Percentiles rank a stretch among this genome's conserved stretches.
These are phyloP conservation scores for Intellagama lesueurii DNA, from an alignment of 2,797 vertebrate genomes.

Conservation along the genomic window DNA sequence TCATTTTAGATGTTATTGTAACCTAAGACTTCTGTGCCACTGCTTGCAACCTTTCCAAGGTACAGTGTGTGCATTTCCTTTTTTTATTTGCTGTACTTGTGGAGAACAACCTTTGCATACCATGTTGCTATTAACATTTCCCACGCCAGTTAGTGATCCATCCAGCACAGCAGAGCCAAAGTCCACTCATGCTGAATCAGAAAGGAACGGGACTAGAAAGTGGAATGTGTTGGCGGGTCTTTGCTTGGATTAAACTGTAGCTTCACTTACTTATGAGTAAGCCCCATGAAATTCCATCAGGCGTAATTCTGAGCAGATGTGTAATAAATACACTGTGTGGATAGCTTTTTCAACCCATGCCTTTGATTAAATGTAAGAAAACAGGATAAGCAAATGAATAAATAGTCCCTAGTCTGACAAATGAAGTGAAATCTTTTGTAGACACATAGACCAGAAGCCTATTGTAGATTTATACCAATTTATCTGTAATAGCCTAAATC, in stretches of 20 bases:
- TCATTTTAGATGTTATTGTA: slow-evolving; percentile 88
- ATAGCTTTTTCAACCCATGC: slow-evolving; percentile 40
- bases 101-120: slow-evolving; percentile 75
- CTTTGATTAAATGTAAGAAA: slow-evolving; percentile 59
- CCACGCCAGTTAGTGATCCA: slow-evolving; percentile 50
- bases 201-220: background rate
- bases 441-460: background rate
- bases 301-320: background rate
- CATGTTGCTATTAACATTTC: slow-evolving; percentile 70
- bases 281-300: background rate
- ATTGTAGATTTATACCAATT: no score
- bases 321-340: background rate
- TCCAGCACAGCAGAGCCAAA: slow-evolving; percentile 51
- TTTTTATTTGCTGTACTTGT: slow-evolving; percentile 79
- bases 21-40: slow-evolving; percentile 74
- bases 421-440: slow-evolving; percentile 46
- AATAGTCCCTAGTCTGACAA: slow-evolving; percentile 22
- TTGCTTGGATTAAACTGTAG: slow-evolving; percentile 37
- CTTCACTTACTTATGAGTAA: background rate
- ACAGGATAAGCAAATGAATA: slow-evolving; percentile 36
- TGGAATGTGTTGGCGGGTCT: background rate
- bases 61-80: slow-evolving; percentile 78
- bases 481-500: no score
- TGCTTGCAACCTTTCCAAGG: slow-evolving; percentile 73
- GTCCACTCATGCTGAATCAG: slow-evolving; percentile 33